Evolutionary conservation across 2,888 invertebrate genomes (phyloP).

Genomic region (Eupithecia pulchellata): DNA sequence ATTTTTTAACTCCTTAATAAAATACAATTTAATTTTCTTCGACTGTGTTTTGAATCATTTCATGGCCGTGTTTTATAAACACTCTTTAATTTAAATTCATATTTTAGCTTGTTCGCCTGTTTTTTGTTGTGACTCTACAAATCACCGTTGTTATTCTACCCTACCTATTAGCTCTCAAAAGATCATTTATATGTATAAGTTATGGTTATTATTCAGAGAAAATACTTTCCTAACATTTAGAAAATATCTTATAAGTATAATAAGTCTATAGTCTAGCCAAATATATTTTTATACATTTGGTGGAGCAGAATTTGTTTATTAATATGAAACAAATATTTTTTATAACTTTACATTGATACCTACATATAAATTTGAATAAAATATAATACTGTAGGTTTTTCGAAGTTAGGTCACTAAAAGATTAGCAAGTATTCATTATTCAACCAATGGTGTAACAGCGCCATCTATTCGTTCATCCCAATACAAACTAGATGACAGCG

Average conservation of each 20-base stretch:
- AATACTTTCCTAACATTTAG: neutral
- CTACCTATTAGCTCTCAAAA: too few species aligned
- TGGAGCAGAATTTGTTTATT: neutral
- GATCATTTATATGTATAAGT: neutral
- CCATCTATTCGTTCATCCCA: constrained; percentile 68
- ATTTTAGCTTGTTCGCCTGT: neutral
- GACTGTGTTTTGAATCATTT: too few species aligned
- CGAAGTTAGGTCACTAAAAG: neutral
- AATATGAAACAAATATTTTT: too few species aligned
- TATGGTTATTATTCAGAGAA: neutral
- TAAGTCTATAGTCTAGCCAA: neutral
- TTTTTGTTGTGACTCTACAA: neutral
- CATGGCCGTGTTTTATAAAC: too few species aligned
- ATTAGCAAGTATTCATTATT: neutral
- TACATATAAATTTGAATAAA: too few species aligned
- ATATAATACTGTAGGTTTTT: too few species aligned
- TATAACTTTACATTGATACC: too few species aligned
- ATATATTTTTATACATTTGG: neutral
- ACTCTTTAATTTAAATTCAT: neutral
- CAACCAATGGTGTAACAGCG: constrained; percentile 54
- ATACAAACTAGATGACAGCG: constrained; percentile 55
- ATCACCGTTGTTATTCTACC: too few species aligned
- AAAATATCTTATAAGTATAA: neutral
- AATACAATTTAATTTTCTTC: too few species aligned
- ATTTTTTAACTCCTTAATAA: too few species aligned